phyloP scores from a whole-genome alignment of 2,113 vertebrate species.

The Leptobrachium ailaonicum region DNA sequence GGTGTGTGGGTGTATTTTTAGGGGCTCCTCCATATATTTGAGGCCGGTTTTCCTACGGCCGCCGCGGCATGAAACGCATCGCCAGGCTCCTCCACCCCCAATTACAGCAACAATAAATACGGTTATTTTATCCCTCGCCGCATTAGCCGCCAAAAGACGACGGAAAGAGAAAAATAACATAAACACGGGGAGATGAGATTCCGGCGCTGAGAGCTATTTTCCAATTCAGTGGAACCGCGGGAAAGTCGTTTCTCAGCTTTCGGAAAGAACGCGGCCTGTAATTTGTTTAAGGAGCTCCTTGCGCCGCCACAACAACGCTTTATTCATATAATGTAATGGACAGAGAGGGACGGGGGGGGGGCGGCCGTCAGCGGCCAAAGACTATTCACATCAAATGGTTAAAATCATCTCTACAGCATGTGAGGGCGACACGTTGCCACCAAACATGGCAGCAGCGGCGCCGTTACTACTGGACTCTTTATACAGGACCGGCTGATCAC shows the following conservation, averaged over 20 bases:
- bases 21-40: no score
- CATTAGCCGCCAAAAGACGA: constrained; percentile 57
- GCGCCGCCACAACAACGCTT: constrained; percentile 30
- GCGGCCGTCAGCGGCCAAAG: not conserved
- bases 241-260: constrained; percentile 43
- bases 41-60: constrained; percentile 51
- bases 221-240: constrained; percentile 52
- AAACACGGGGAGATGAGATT: constrained; percentile 60
- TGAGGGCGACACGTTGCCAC: no score
- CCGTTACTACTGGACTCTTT: no score
- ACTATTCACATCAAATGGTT: not conserved
- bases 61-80: constrained; percentile 50
- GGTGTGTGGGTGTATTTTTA: no score
- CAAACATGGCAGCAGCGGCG: no score
- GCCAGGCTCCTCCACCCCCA: constrained; percentile 57
- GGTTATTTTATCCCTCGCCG: constrained; percentile 57
- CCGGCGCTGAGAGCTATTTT: constrained; percentile 61
- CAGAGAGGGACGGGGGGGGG: not conserved
- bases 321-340: constrained; percentile 34
- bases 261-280: constrained; percentile 30
- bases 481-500: no score
- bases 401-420: no score
- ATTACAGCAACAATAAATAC: constrained; percentile 54
- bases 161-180: constrained; percentile 33
- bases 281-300: constrained; percentile 48